Evolutionary conservation across 2,888 invertebrate genomes (phyloP), one percentile per base, ranked within the genome.

Genomic region (Agrypnus murinus): DNA sequence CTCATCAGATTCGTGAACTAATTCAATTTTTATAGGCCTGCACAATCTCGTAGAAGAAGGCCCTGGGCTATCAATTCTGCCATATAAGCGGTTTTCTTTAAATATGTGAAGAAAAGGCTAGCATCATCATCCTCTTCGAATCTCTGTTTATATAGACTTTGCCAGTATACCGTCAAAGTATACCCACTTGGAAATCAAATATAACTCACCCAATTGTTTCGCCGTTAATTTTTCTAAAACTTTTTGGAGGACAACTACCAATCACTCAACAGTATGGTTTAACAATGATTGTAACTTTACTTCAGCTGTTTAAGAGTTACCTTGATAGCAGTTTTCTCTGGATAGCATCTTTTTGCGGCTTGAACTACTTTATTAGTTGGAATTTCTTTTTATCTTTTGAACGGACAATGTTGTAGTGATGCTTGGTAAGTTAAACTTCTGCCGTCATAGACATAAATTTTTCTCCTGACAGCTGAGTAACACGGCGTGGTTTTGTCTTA

Each of bases 41-140:
- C 78, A 82, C 59, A 72, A 81, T 43, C 76, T 68, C 7, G 79
- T 78, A 17, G 38, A n/a, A n/a, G 75, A 60, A 10, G 79, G 77
- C 34, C 77, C 48, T 34, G 77, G 78, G n/a, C n/a, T n/a, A n/a
- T n/a, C n/a, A n/a, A 67, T 81, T 81, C 78, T 80, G 75, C 79
- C 79, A 79, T 65, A 81, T 62, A 48, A n/a, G n/a, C n/a, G n/a
- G n/a, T n/a, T 75, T 65, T 69, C 75, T 78, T 64, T 71, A 45
- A 36, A 12, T 25, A 71, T 76, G 77, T 74, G 62, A 74, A 75
- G 74, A 34, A 71, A 69, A 66, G 77, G 77, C 58, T 78, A 77
- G 59, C 78, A 77, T 17, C 72, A 74, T 73, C 40, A n/a, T n/a
- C n/a, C n/a, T n/a, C n/a, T n/a, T n/a, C n/a, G n/a, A n/a, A n/a